Evolutionary conservation across 1,140 invertebrate species (phyloP).

Genomic region (Thereuonema tuberculata): DNA sequence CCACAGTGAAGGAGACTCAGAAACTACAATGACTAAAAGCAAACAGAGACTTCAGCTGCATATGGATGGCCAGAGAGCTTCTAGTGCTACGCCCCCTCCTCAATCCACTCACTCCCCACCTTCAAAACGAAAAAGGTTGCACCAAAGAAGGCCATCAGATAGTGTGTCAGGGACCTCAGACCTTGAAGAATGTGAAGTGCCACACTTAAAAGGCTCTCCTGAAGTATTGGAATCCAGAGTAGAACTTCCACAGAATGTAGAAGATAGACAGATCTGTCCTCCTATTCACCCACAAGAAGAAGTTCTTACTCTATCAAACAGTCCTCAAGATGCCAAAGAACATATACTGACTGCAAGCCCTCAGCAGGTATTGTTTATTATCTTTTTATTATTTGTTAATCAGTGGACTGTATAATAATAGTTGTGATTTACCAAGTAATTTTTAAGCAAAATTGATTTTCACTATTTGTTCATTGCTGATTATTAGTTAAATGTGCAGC

Average conservation of each 20-base stretch:
- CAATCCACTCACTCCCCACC: neutral
- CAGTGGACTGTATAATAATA: neutral
- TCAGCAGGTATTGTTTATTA: neutral
- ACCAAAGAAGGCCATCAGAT: neutral
- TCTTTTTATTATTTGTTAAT: neutral
- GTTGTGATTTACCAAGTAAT: too few species aligned
- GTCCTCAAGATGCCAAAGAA: neutral
- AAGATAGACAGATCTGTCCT: neutral
- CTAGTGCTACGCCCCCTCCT: neutral
- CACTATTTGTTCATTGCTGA: too few species aligned
- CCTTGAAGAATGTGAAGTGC: neutral
- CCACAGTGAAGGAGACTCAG: neutral
- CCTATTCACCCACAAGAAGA: neutral
- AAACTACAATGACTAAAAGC: neutral
- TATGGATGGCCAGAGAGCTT: neutral
- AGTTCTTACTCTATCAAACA: neutral
- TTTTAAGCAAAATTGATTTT: too few species aligned
- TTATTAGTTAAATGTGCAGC: too few species aligned
- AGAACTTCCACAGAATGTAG: neutral
- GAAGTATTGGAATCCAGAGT: constrained; percentile 3
- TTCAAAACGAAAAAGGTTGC: neutral
- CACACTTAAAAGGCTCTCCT: constrained; percentile 1
- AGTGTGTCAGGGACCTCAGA: neutral
- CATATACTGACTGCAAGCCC: neutral
- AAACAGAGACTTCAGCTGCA: neutral